Percentiles rank a stretch among this genome's conserved stretches.
These are phyloP conservation scores for Microtus montanus DNA, from an alignment of 2,113 vertebrate species.

Conservation along the genomic window DNA sequence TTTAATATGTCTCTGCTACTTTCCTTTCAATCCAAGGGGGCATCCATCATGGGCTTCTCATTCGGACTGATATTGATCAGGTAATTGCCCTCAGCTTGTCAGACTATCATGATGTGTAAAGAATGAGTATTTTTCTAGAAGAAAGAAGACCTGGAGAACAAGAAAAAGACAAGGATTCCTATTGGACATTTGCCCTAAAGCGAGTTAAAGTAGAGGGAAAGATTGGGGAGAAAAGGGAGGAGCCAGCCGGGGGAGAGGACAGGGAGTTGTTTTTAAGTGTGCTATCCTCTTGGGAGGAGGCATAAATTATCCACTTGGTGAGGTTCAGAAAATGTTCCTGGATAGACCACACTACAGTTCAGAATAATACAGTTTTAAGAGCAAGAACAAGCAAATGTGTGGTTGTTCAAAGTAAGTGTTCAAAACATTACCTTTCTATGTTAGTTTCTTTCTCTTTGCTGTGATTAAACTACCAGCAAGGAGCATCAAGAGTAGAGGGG, in stretches of 20 bases:
- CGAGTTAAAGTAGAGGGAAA: constrained; percentile 50
- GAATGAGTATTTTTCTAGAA: constrained; percentile 78
- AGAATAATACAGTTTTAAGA: constrained; percentile 9
- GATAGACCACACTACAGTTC: not conserved
- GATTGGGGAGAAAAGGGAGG: not conserved
- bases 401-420: not conserved
- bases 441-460: not conserved
- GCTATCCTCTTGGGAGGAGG: not conserved
- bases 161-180: constrained; percentile 59
- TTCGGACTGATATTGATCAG: constrained; percentile 81
- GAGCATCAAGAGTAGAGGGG: not conserved
- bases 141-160: constrained; percentile 48
- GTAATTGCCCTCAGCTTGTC: constrained; percentile 80
- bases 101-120: constrained; percentile 80
- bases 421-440: not conserved
- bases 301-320: not conserved
- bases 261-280: not conserved
- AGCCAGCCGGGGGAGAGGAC: not conserved
- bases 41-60: constrained; percentile 79
- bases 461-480: not conserved
- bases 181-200: constrained; percentile 64
- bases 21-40: constrained; percentile 76
- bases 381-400: not conserved
- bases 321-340: not conserved
- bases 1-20: constrained; percentile 78